Evolutionary conservation across 2,888 invertebrate species (phyloP).

Genomic region (Nymphalis polychloros): DNA sequence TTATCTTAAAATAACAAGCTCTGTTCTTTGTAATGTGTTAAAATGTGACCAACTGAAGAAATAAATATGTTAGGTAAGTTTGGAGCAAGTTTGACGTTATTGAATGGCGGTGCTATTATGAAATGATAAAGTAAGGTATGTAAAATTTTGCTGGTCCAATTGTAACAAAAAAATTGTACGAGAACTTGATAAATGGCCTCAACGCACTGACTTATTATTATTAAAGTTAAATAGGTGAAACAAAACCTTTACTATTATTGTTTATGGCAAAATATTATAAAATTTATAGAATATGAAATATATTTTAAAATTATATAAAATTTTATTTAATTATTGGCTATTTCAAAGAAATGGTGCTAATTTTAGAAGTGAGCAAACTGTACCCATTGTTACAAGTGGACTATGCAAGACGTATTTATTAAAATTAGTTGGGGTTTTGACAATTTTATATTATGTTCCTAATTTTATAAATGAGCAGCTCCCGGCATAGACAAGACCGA

Average conservation of each 20-base stretch:
- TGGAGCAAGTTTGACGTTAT: slow-evolving; percentile 45
- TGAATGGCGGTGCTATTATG: slow-evolving; percentile 77
- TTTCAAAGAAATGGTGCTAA: slow-evolving; percentile 27
- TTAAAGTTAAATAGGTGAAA: neutral
- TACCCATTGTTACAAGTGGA: slow-evolving; percentile 47
- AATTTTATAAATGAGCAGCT: slow-evolving; percentile 42
- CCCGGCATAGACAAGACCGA: neutral
- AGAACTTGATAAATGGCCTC: neutral
- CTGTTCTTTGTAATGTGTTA: slow-evolving; percentile 31
- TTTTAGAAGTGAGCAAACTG: slow-evolving; percentile 3
- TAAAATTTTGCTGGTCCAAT: slow-evolving; percentile 58
- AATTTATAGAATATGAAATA: neutral
- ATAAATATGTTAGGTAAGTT: slow-evolving; percentile 32
- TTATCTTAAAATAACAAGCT: slow-evolving; percentile 26
- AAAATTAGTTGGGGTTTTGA: slow-evolving; percentile 65
- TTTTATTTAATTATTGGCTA: slow-evolving; percentile 16
- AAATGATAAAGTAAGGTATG: slow-evolving; percentile 66
- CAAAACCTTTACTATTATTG: slow-evolving; percentile 4
- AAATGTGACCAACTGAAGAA: slow-evolving; percentile 34
- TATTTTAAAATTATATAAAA: slow-evolving; percentile 6
- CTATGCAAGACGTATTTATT: slow-evolving; percentile 54
- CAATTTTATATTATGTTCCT: slow-evolving; percentile 72
- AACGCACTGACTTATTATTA: neutral
- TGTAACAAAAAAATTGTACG: slow-evolving; percentile 42
- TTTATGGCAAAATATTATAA: neutral